Percentiles rank a stretch among this genome's conserved stretches.
Conservation (phyloP, 2,113 vertebrate genomes). For the Chlorodrepanis virens region DNA sequence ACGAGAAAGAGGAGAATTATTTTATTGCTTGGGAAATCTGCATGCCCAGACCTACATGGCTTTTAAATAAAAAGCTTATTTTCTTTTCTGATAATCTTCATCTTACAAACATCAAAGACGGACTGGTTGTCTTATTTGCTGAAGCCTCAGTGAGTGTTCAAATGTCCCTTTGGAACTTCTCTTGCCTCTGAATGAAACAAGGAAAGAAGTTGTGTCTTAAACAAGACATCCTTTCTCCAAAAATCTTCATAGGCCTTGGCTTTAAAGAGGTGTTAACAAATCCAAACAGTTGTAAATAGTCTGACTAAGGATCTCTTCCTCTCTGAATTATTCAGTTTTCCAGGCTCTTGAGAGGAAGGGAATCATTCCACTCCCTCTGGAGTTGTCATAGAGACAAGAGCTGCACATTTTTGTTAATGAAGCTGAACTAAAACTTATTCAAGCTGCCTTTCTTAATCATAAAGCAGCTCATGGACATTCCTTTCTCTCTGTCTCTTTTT, state of each 20-base stretch:
- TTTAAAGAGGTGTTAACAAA: constrained; percentile 32
- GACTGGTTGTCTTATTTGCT: background rate
- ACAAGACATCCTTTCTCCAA: constrained; percentile 20
- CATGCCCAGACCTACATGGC: background rate
- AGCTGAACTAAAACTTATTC: constrained; percentile 9
- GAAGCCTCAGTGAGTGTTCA: background rate
- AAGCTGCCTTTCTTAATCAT: constrained; percentile 3
- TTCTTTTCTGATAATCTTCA: background rate
- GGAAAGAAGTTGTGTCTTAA: background rate
- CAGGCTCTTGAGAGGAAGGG: constrained; percentile 14
- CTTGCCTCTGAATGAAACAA: background rate
- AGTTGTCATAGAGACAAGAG: constrained; percentile 59
- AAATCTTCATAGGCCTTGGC: background rate
- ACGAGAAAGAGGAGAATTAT: background rate
- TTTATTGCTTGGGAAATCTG: background rate
- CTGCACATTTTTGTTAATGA: constrained; percentile 27
- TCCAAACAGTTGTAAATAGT: constrained; percentile 27
- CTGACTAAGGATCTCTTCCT: constrained; percentile 45
- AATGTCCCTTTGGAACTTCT: background rate
- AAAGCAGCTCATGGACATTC: background rate
- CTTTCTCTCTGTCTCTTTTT: background rate
- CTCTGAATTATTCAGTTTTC: constrained; percentile 26
- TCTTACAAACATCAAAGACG: background rate
- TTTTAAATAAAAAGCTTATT: background rate
- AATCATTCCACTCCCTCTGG: constrained; percentile 34